These are phyloP conservation scores for Chionoecetes opilio DNA, from an alignment of 1,140 invertebrate species.

Conservation along the genomic window DNA sequence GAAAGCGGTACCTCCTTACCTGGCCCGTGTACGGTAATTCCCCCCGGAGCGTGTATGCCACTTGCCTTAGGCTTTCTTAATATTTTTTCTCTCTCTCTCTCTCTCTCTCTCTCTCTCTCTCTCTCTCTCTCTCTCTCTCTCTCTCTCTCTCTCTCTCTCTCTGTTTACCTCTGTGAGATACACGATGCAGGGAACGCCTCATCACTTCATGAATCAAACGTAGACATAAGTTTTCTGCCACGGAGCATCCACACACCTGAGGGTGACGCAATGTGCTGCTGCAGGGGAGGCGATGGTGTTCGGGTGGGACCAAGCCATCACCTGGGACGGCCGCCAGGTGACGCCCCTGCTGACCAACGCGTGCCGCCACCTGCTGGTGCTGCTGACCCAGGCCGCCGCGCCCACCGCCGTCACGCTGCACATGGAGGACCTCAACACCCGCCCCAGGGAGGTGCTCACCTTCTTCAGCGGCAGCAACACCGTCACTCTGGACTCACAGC, in stretches of 20 bases:
- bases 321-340: slow-evolving; percentile 77
- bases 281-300: slow-evolving; percentile 75
- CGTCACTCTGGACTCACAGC: slow-evolving; percentile 65
- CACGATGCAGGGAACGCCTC: background rate
- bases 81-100: background rate
- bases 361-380: slow-evolving; percentile 75
- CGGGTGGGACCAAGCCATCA: slow-evolving; percentile 72
- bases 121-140: background rate
- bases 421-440: slow-evolving; percentile 37
- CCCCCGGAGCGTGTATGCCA: background rate
- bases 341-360: slow-evolving; percentile 72
- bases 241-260: background rate
- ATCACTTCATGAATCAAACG: background rate
- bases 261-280: background rate
- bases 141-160: background rate
- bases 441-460: slow-evolving; percentile 51
- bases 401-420: slow-evolving; percentile 75
- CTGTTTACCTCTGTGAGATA: background rate
- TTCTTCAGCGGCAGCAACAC: slow-evolving; percentile 67
- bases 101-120: background rate
- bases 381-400: slow-evolving; percentile 49
- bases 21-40: slow-evolving; percentile 63
- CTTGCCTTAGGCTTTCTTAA: background rate
- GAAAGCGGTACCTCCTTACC: slow-evolving; percentile 51
- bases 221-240: background rate